Conservation (phyloP, 2,113 vertebrate genomes). For the Pluvialis apricaria region DNA sequence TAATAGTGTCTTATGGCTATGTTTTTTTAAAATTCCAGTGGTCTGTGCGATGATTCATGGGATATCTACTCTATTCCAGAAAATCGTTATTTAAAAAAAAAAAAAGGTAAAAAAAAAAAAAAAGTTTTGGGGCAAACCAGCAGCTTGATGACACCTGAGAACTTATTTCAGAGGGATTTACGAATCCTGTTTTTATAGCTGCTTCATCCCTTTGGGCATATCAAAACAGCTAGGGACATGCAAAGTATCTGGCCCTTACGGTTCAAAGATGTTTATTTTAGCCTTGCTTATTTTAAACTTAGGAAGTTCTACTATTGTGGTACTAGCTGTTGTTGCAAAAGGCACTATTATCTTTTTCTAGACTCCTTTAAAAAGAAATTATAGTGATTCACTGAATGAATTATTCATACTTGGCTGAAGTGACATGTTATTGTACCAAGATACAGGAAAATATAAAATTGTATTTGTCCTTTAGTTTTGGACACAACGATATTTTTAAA, state of each 20-base stretch:
- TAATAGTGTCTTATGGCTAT: not conserved
- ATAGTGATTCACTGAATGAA: not conserved
- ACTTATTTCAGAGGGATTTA: not conserved
- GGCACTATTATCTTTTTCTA: not conserved
- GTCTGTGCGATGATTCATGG: not conserved
- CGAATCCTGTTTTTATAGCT: not conserved
- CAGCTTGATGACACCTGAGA: not conserved
- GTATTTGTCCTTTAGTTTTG: not conserved
- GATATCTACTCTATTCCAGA: not conserved
- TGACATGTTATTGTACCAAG: not conserved
- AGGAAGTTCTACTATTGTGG: not conserved
- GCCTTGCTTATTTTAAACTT: not conserved
- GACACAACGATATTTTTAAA: not conserved
- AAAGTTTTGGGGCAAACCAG: not conserved
- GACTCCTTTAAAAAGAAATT: not conserved
- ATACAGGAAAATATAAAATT: not conserved
- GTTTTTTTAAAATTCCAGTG: not conserved
- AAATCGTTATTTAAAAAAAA: not conserved
- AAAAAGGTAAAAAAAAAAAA: not conserved
- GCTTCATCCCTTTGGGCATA: not conserved
- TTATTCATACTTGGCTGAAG: constrained; percentile 12
- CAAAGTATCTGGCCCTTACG: not conserved
- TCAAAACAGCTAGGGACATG: not conserved
- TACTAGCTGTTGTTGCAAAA: not conserved
- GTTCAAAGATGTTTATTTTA: constrained; percentile 16